phyloP scores from a whole-genome alignment of 2,113 vertebrate species.

The Festucalex cinctus region DNA sequence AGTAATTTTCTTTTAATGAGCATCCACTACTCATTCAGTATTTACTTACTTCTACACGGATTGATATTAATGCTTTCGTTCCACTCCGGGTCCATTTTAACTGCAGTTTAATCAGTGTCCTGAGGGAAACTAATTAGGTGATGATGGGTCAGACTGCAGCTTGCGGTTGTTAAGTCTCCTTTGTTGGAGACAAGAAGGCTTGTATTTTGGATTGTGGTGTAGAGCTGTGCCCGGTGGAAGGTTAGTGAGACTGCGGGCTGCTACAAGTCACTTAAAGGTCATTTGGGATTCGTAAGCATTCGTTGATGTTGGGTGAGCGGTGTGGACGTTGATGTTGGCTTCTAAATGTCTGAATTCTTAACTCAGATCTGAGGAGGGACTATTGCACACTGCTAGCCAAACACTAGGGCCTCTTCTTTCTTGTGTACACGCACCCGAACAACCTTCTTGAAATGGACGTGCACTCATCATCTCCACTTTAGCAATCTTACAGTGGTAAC shows the following conservation, averaged over 20 bases:
- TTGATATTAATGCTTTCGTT: constrained; percentile 26
- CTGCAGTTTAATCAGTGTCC: constrained; percentile 42
- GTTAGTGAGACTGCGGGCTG: constrained; percentile 3
- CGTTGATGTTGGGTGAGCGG: constrained; percentile 26
- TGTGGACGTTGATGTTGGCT: constrained; percentile 52
- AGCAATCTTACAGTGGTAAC: constrained; percentile 55
- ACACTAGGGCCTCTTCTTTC: constrained; percentile 28
- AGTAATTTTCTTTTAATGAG: constrained; percentile 54
- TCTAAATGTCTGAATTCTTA: constrained; percentile 49
- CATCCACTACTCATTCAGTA: constrained; percentile 17
- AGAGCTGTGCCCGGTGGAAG: background rate
- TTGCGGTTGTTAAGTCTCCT: constrained; percentile 8
- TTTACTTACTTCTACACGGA: constrained; percentile 10
- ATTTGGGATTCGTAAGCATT: constrained; percentile 7
- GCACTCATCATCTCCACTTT: constrained; percentile 12
- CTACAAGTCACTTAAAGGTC: constrained; percentile 3
- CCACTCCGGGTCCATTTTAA: constrained; percentile 28
- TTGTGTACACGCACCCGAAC: constrained; percentile 8
- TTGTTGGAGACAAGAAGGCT: constrained; percentile 9
- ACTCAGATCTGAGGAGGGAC: constrained; percentile 19
- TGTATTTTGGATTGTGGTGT: constrained; percentile 3
- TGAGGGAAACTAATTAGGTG: constrained; percentile 1
- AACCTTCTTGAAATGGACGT: constrained; percentile 14
- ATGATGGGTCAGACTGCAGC: constrained; percentile 13
- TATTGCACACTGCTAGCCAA: background rate